Conservation (phyloP, 2,888 invertebrate species). For the Dyspetes luteomarginatus region DNA sequence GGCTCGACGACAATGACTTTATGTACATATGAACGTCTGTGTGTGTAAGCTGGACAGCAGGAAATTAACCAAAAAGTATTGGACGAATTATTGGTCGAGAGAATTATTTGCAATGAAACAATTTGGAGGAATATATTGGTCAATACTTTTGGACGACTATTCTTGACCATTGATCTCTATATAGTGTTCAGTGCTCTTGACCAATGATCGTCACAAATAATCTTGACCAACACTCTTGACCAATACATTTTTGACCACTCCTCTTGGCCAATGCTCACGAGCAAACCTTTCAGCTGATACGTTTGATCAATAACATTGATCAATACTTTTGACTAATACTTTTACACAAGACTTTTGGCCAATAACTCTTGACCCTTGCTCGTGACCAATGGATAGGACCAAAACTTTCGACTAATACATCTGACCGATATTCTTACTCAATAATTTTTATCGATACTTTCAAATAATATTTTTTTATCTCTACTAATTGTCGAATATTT, state of each 20-base stretch:
- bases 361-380: background rate
- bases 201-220: no score
- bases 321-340: no score
- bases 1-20: constrained; percentile 9
- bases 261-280: background rate
- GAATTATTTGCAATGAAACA: no score
- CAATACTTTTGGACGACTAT: background rate
- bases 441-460: background rate
- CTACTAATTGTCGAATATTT: background rate
- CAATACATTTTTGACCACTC: background rate
- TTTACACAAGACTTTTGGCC: background rate
- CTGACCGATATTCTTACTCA: background rate
- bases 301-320: background rate
- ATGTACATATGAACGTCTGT: background rate
- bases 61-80: background rate
- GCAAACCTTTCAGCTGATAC: background rate
- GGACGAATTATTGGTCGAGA: background rate
- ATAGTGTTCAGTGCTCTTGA: no score
- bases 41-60: background rate
- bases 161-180: no score
- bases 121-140: background rate
- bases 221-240: background rate
- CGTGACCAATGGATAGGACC: background rate
- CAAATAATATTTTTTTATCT: background rate
- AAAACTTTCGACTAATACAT: background rate